Base-by-base conservation (phyloP, 2,113 vertebrate species). In the Nycticorax nycticorax region DNA sequence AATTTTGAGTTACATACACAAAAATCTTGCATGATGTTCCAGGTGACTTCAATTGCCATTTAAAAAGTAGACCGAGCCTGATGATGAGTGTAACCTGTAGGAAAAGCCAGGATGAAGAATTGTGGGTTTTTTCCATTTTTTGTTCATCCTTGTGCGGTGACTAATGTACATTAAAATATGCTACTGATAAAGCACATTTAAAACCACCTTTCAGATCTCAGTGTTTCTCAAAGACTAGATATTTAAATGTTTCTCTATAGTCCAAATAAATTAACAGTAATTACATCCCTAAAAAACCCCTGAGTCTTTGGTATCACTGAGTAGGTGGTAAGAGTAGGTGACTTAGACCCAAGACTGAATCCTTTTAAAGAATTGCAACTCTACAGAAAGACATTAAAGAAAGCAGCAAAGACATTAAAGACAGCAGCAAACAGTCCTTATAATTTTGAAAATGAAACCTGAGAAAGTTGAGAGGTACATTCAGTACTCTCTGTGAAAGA, bases 371-470 rank as follows among this genome's bases (percentile, higher is more conserved):
- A 83, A 24, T 39, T 92, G 12, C 7, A 16, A 80, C 23, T 83
- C 37, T 66, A 13, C 6, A 12, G 20, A 72, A 73, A 73, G 33
- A 39, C 20, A 11, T 48, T 50, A 45, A 80, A 90, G 53, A 35
- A 57, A 74, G 33, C 35, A 76, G 30, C 32, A 71, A 88, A 26
- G 33, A 39, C 18, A 12, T 48, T 50, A 45, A 80, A 91, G 53
- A 37, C 53, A 74, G 33, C 35, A 76, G 32, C 32, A 72, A 88
- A 28, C 6, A 74, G 43, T 11, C 43, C 30, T 62, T 90, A 77
- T 43, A 10, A 50, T 50, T 88, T 68, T 81, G 78, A 86, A 94
- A 84, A 95, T 60, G 94, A 83, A 92, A 95, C 59, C 80, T 89
- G 62, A 92, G 68, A 64, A 91, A 45, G 14, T 20, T 74, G 39